Evolutionary conservation across 2,888 invertebrate species (phyloP).

Genomic region (Xanthorhoe designata): DNA sequence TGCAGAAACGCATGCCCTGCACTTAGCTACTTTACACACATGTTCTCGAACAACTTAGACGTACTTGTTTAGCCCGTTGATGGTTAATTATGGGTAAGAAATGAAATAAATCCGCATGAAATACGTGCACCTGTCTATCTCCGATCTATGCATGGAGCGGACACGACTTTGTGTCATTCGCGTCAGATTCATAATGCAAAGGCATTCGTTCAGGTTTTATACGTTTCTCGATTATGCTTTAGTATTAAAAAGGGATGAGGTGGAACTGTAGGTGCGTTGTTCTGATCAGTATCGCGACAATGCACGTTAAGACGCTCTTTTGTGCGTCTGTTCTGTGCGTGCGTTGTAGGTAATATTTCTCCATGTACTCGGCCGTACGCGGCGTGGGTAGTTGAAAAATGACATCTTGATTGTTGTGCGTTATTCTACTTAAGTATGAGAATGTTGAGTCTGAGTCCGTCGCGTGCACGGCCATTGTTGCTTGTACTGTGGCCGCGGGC

Average conservation of each 20-base stretch:
- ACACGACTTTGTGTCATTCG: conserved; percentile 43
- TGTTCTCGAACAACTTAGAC: conserved; percentile 46
- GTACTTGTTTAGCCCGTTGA: conserved; percentile 44
- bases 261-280: conserved; percentile 70
- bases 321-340: conserved; percentile 73
- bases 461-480: conserved; percentile 80
- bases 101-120: conserved; percentile 38
- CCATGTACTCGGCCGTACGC: conserved; percentile 66
- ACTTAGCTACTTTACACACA: conserved; percentile 65
- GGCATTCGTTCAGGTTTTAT: conserved; percentile 53
- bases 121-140: conserved; percentile 38
- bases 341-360: conserved; percentile 82
- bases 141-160: conserved; percentile 32
- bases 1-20: conserved; percentile 59
- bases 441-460: conserved; percentile 72
- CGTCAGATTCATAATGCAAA: conserved; percentile 51
- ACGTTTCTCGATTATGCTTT: conserved; percentile 61
- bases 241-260: conserved; percentile 65
- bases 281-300: conserved; percentile 80
- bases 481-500: conserved; percentile 61
- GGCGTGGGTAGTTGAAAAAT: conserved; percentile 86
- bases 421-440: conserved; percentile 84
- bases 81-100: conserved; percentile 34
- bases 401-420: conserved; percentile 85
- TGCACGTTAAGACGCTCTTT: conserved; percentile 74